Evolutionary conservation across 2,888 invertebrate genomes (phyloP).

Genomic region (Hetaerina titia): DNA sequence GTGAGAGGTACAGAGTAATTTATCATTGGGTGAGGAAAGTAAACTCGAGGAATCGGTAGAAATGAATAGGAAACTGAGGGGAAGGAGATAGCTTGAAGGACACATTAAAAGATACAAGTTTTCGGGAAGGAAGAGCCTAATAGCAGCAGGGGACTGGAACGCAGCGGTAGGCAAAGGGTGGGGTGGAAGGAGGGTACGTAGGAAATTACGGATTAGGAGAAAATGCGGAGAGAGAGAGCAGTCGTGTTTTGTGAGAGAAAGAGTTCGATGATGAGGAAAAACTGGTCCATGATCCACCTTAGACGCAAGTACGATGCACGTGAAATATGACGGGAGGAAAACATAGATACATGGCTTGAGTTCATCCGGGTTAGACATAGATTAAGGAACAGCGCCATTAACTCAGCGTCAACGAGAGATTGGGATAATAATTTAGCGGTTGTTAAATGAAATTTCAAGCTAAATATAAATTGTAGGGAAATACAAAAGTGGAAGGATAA

Average conservation of each 20-base stretch:
- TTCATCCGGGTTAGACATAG: no score
- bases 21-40: neutral
- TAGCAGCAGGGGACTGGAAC: neutral
- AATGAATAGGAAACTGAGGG: constrained; percentile 4
- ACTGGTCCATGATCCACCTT: neutral
- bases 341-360: no score
- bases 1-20: neutral
- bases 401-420: no score
- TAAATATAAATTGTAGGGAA: neutral
- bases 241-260: neutral
- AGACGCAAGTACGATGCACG: no score
- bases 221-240: neutral
- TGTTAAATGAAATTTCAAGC: no score
- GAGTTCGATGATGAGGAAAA: neutral
- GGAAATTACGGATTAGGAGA: neutral
- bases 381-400: no score
- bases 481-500: neutral
- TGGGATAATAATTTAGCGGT: no score
- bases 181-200: neutral
- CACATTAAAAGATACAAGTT: neutral
- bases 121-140: neutral
- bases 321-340: no score
- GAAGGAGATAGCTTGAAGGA: neutral
- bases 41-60: neutral
- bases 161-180: neutral